Evolutionary conservation across 2,888 invertebrate genomes (phyloP), one percentile per base, ranked within the genome.

Genomic region (Tolmerus cingulatus): DNA sequence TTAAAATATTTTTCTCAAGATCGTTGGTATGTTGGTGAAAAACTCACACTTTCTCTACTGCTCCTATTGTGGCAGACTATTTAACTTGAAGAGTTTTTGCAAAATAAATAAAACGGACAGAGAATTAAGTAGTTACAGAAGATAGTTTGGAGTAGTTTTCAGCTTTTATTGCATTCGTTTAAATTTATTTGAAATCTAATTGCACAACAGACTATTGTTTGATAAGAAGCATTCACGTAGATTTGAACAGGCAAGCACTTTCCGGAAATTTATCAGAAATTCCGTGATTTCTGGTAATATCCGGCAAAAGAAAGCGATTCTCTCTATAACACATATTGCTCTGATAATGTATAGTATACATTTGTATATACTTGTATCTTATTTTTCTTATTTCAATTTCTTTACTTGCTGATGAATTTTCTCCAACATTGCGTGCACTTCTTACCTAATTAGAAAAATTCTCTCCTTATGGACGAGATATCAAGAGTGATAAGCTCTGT

Each of bases 401-500:
- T 16, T 55, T 23, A 30, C 55, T 55, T n/a, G 23, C 16, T 81
- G 27, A 55, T 66, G 66, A n/a, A 51, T 51, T 81, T 81, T 55
- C 81, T 51, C 55, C 55, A 30, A 81, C 55, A 66, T 81, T 51
- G 81, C 81, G 81, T 81, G 81, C 27, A 55, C 30, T 51, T 55
- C 79, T 46, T 27, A 40, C 51, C 34, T 81, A 55, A 81, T 55
- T 51, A 34, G 23, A 34, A 40, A 34, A 77, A 43, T 78, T 81
- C 81, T 55, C 34, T n/a, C 51, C 16, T 51, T 55, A 8, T 81
- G 51, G n/a, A 81, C 55, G 51, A 81, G 81, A 81, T 81, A 81
- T 81, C 55, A 81, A 81, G 30, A 81, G 55, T 81, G 81, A 81
- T 81, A 81, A 81, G 81, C 81, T 81, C 81, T 81, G 81, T 81